phyloP scores from a whole-genome alignment of 1,140 invertebrate genomes.

The Meloidogyne floridensis region DNA sequence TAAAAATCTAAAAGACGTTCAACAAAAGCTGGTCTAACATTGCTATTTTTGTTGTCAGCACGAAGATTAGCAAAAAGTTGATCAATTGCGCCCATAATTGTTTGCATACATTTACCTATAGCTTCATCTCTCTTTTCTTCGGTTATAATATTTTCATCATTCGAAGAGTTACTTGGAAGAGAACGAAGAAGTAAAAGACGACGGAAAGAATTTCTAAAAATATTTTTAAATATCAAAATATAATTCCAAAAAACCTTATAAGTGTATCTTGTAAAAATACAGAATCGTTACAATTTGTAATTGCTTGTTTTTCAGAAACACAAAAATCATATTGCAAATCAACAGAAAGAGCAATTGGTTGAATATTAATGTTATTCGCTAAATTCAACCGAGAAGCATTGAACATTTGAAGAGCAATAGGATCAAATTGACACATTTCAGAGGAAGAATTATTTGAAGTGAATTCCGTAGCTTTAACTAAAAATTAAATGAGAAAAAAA shows the following conservation, averaged over 20 bases:
- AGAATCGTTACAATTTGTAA: not conserved
- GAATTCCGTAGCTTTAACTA: not conserved
- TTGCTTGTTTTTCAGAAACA: not conserved
- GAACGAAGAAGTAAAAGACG: not conserved
- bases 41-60: not conserved
- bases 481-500: not conserved
- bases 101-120: slow-evolving; percentile 2
- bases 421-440: not conserved
- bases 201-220: not conserved
- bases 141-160: not conserved
- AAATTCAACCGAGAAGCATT: not conserved
- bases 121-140: not conserved
- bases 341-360: not conserved
- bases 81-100: slow-evolving; percentile 1
- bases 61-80: not conserved
- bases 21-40: not conserved
- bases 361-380: not conserved
- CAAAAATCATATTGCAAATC: not conserved
- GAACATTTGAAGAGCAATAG: not conserved
- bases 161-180: not conserved
- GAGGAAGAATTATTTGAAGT: not conserved
- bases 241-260: not conserved
- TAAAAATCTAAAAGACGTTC: slow-evolving; percentile 20
- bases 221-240: not conserved
- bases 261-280: slow-evolving; percentile 3